phyloP scores from a whole-genome alignment of 2,888 invertebrate genomes.

The Monochamus alternatus region DNA sequence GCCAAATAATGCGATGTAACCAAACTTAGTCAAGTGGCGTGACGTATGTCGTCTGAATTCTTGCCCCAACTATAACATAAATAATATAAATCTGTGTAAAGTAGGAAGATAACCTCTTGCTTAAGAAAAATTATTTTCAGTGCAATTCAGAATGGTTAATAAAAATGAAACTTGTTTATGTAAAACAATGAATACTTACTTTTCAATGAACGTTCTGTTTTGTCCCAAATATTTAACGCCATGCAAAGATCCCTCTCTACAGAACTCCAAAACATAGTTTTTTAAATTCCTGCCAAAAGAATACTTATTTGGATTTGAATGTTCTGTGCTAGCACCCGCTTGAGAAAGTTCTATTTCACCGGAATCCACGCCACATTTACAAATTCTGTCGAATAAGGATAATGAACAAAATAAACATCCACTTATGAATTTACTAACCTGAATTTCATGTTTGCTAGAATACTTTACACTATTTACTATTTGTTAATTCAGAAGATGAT shows the following conservation, averaged over 20 bases:
- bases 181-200: neutral
- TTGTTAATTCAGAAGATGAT: neutral
- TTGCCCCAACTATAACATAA: too few relatives aligned
- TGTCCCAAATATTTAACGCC: constrained; percentile 39
- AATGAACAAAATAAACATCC: too few relatives aligned
- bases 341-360: neutral
- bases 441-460: neutral
- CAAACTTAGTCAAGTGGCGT: too few relatives aligned
- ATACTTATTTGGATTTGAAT: neutral
- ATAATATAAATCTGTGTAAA: too few relatives aligned
- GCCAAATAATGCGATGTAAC: too few relatives aligned
- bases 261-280: constrained; percentile 3
- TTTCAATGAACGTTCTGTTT: constrained; percentile 38
- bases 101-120: too few relatives aligned
- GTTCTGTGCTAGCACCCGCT: neutral
- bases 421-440: neutral
- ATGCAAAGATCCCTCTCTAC: constrained; percentile 30
- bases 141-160: too few relatives aligned
- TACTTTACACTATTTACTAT: constrained; percentile 5
- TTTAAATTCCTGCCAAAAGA: neutral
- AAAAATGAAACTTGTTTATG: too few relatives aligned
- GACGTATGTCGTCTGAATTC: too few relatives aligned
- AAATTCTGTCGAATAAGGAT: neutral
- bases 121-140: neutral
- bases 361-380: neutral